Evolutionary conservation across 2,113 vertebrate species (phyloP).

Genomic region (Onychorhynchus coronatus): DNA sequence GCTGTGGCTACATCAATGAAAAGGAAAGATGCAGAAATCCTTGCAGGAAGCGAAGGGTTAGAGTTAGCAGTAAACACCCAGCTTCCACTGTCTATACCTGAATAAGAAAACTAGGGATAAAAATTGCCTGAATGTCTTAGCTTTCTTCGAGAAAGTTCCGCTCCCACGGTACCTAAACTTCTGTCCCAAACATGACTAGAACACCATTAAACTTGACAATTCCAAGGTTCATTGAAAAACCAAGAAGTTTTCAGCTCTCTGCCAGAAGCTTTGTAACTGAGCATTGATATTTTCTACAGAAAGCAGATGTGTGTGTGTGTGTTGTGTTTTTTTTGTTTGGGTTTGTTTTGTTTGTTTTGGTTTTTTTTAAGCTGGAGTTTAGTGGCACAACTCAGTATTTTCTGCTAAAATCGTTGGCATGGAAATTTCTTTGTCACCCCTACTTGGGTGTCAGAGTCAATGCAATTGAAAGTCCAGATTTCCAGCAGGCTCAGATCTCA

Average conservation of each 20-base stretch:
- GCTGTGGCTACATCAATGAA: background rate
- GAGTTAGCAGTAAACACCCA: background rate
- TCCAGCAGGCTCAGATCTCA: background rate
- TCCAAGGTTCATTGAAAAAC: conserved; percentile 25
- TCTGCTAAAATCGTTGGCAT: background rate
- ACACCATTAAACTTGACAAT: conserved; percentile 25
- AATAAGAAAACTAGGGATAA: background rate
- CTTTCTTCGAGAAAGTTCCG: background rate
- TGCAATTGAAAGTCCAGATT: background rate
- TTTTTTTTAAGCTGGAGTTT: background rate
- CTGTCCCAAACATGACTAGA: background rate
- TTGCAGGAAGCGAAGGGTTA: background rate
- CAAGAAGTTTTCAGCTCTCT: background rate
- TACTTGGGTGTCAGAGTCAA: background rate
- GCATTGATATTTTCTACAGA: background rate
- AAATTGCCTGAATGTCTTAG: background rate
- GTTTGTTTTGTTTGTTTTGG: too few relatives aligned
- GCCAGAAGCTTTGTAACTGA: background rate
- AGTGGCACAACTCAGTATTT: background rate
- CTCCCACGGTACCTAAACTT: background rate
- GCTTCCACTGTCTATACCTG: background rate
- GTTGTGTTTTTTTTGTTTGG: background rate
- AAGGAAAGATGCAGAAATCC: background rate
- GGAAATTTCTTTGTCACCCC: background rate
- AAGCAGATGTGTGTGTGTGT: background rate